Evolutionary conservation across 2,797 vertebrate species (phyloP).

Genomic region (Cryptoprocta ferox): DNA sequence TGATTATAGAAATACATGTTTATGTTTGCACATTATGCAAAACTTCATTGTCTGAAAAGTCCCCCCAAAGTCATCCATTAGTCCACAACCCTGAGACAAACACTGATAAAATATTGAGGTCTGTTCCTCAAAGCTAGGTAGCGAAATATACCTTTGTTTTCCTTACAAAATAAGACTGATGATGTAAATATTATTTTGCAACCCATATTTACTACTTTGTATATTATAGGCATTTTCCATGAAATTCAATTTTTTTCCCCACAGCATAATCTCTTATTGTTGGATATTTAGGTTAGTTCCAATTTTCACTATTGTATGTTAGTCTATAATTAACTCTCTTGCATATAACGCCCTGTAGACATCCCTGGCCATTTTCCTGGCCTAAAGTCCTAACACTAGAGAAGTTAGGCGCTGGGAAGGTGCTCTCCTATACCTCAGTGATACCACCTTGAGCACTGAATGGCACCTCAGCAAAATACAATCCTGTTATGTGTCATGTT

Average conservation of each 20-base stretch:
- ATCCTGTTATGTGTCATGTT: not conserved
- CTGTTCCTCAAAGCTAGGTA: not conserved
- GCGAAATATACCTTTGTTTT: not conserved
- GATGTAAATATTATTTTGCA: not conserved
- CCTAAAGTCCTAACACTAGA: not conserved
- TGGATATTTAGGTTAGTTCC: not conserved
- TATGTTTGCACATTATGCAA: not conserved
- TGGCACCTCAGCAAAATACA: not conserved
- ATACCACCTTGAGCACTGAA: not conserved
- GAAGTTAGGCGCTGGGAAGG: not conserved
- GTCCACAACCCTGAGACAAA: not conserved
- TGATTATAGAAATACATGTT: not conserved
- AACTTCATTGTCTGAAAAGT: not conserved
- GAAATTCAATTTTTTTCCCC: not conserved
- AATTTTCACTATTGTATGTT: not conserved
- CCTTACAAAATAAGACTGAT: not conserved
- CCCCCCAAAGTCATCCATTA: not conserved
- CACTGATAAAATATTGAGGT: not conserved
- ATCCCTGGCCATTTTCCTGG: not conserved
- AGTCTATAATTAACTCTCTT: conserved; percentile 12
- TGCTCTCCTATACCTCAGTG: not conserved
- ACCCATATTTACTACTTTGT: not conserved
- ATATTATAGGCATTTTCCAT: not conserved
- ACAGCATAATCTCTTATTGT: not conserved
- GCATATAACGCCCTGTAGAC: not conserved